A percentile compares a stretch with the other conserved stretches of the same genome.
These are phyloP conservation scores for Amphipoea oculea DNA, from an alignment of 2,888 invertebrate species.

Conservation along the genomic window DNA sequence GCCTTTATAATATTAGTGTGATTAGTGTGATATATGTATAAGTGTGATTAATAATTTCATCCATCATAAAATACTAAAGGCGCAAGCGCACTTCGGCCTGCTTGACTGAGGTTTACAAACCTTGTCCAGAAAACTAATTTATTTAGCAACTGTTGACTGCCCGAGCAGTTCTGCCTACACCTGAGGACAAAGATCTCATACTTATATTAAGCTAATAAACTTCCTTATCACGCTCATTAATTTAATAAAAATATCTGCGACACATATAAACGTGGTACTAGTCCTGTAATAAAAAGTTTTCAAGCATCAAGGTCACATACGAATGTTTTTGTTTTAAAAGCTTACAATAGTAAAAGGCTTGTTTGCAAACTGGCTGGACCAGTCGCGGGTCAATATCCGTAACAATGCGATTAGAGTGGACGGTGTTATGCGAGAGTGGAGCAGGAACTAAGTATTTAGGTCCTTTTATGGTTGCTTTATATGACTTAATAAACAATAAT, in stretches of 20 bases:
- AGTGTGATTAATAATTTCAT: no score
- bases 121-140: no score
- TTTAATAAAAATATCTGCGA: conserved; percentile 2
- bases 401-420: conserved; percentile 41
- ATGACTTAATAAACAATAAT: not conserved
- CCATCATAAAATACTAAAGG: no score
- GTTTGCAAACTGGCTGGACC: conserved; percentile 18
- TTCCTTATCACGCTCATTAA: not conserved
- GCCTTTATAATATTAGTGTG: no score
- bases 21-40: no score
- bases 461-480: no score
- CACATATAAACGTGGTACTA: conserved; percentile 4
- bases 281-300: conserved; percentile 5
- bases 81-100: no score
- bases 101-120: no score
- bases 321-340: conserved; percentile 28
- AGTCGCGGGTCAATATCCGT: conserved; percentile 63
- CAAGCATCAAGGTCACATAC: conserved; percentile 25
- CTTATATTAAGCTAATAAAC: not conserved
- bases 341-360: conserved; percentile 22
- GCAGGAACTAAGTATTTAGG: conserved; percentile 19
- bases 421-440: conserved; percentile 19
- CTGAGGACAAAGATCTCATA: not conserved
- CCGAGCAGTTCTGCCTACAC: no score
- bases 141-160: no score